Conservation (phyloP, 2,113 vertebrate species). For the Gadus macrocephalus region DNA sequence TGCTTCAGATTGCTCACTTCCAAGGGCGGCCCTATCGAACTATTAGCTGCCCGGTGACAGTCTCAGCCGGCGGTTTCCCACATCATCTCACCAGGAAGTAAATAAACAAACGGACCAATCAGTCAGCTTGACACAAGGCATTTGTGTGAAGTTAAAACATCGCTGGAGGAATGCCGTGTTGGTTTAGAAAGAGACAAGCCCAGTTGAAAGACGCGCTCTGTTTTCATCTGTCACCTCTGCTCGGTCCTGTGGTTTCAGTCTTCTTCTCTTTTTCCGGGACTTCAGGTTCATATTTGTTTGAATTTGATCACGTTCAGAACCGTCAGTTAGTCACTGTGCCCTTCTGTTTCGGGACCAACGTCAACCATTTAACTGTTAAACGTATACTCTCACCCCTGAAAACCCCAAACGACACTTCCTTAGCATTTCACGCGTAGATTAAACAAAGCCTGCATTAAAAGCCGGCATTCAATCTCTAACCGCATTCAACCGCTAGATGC, state of each 20-base stretch:
- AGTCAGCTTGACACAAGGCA: constrained; percentile 37
- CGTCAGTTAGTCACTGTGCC: not conserved
- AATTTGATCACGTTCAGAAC: not conserved
- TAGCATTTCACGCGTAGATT: too few species aligned
- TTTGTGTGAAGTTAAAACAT: constrained; percentile 31
- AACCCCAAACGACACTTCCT: too few species aligned
- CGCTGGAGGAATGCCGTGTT: constrained; percentile 24
- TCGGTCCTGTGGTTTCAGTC: not conserved
- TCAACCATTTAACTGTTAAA: too few species aligned
- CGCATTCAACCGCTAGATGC: too few species aligned
- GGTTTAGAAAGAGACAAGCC: constrained; percentile 19
- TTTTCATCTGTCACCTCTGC: not conserved
- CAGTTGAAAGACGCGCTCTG: constrained; percentile 4
- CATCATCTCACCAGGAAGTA: constrained; percentile 41
- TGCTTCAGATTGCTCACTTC: constrained; percentile 27
- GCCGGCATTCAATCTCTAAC: too few species aligned
- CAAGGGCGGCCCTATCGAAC: constrained; percentile 39
- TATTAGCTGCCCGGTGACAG: constrained; percentile 54
- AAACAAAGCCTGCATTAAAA: too few species aligned
- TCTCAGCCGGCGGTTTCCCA: constrained; percentile 43
- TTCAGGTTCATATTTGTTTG: not conserved
- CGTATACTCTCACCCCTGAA: too few species aligned
- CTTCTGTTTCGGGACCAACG: not conserved
- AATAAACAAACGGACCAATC: constrained; percentile 48
- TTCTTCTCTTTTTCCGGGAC: not conserved